Base-by-base conservation (phyloP, 2,888 invertebrate species). In the Drosophila niveifrons region DNA sequence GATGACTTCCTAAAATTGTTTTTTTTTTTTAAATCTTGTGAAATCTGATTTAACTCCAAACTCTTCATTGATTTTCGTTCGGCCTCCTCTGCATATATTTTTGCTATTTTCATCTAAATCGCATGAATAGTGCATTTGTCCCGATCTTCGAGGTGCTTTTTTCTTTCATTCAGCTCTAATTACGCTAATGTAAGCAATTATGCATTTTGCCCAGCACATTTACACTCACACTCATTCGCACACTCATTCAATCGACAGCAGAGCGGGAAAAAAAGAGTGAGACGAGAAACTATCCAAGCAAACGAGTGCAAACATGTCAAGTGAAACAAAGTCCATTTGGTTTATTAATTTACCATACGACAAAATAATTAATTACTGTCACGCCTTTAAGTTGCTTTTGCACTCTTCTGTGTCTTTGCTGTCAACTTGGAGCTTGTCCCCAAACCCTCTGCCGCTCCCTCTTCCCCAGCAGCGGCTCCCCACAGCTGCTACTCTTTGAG, bases 291-390 rank as follows among this genome's bases (percentile, higher is more conserved):
- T 52, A 72, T 61, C 52, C 61, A 65, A 65, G 71, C 63, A 59
- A 70, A 81, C 66, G 77, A 75, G 80, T 80, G 88, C 88, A 84
- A 86, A 86, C 87, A 82, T 86, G 88, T 86, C 88, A 86, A 88
- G 88, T 88, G 81, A 88, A 82, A 84, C 87, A 89, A 87, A 87
- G 87, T 89, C 89, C 86, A 87, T 87, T 87, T 87, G 89, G 89
- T 84, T 87, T 87, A 87, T 87, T 87, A 87, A 87, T 87, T 87
- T 87, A 82, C 87, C 89, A 89, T 89, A 87, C 89, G 82, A 87
- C 89, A 89, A 89, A 89, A 91, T 92, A 92, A 92, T 92, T 92
- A 92, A 92, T 92, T 92, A 92, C 92, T 92, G 92, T 92, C 92
- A 92, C 92, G 92, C 92, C 92, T 92, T 87, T 87, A 86, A 88